phyloP scores from a whole-genome alignment of 1,140 invertebrate genomes.

The Aethina tumida region DNA sequence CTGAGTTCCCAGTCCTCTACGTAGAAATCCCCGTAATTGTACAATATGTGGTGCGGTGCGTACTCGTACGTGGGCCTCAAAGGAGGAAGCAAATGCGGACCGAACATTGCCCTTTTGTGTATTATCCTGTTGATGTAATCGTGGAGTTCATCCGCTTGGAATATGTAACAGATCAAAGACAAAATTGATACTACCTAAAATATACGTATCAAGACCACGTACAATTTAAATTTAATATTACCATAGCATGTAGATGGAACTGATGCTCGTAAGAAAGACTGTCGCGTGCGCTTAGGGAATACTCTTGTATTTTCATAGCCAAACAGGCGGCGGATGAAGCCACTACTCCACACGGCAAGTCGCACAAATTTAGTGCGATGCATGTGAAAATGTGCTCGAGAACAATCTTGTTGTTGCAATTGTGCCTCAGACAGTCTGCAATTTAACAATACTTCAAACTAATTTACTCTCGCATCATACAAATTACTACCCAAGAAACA shows the following conservation, averaged over 20 bases:
- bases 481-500: too few relatives aligned
- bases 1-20: conserved; percentile 52
- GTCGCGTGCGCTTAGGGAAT: conserved; percentile 31
- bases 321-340: conserved; percentile 44
- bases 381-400: conserved; percentile 43
- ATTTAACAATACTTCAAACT: too few relatives aligned
- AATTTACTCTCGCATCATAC: too few relatives aligned
- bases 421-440: too few relatives aligned
- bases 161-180: conserved; percentile 48
- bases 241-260: conserved; percentile 44
- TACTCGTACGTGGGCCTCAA: conserved; percentile 42
- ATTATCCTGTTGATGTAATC: conserved; percentile 41
- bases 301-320: conserved; percentile 45
- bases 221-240: too few relatives aligned
- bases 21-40: conserved; percentile 49
- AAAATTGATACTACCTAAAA: too few relatives aligned
- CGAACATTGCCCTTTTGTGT: conserved; percentile 42
- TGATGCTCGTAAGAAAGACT: conserved; percentile 26
- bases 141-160: conserved; percentile 44
- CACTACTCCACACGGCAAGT: conserved; percentile 48
- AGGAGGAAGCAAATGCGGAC: conserved; percentile 50
- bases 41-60: conserved; percentile 43
- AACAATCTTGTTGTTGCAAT: conserved; percentile 34
- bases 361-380: conserved; percentile 42
- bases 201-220: too few relatives aligned